phyloP scores from a whole-genome alignment of 2,888 invertebrate genomes.

The Scrobipalpa costella region DNA sequence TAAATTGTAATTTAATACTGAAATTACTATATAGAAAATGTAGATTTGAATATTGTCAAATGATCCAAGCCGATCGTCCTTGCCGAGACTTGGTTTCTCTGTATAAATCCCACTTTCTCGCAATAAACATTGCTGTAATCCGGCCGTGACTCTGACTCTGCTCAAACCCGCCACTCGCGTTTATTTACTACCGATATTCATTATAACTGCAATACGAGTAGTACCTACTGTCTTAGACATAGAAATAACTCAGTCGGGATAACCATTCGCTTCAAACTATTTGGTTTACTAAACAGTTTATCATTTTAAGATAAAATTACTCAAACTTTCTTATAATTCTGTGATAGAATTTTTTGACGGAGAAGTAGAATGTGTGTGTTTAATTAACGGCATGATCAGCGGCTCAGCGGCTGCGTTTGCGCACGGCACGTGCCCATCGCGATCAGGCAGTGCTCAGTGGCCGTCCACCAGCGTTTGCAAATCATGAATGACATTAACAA shows the following conservation, averaged over 20 bases:
- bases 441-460: no score
- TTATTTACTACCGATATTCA: constrained; percentile 12
- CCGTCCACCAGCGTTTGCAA: no score
- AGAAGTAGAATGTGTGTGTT: no score
- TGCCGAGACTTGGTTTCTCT: background rate
- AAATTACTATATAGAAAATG: background rate
- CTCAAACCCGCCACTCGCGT: background rate
- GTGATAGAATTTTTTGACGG: no score
- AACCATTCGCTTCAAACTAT: no score
- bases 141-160: constrained; percentile 32
- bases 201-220: background rate
- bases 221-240: background rate
- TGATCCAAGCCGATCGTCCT: background rate
- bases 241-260: background rate
- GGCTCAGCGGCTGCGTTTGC: no score
- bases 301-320: no score
- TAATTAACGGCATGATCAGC: no score
- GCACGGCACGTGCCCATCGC: no score
- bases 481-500: no score
- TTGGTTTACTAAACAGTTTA: no score
- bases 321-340: no score
- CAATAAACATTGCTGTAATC: constrained; percentile 36
- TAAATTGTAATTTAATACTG: background rate
- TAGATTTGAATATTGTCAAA: background rate
- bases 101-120: constrained; percentile 47